Evolutionary conservation across 2,113 vertebrate genomes (phyloP).

Genomic region (Platycercus adscitus): DNA sequence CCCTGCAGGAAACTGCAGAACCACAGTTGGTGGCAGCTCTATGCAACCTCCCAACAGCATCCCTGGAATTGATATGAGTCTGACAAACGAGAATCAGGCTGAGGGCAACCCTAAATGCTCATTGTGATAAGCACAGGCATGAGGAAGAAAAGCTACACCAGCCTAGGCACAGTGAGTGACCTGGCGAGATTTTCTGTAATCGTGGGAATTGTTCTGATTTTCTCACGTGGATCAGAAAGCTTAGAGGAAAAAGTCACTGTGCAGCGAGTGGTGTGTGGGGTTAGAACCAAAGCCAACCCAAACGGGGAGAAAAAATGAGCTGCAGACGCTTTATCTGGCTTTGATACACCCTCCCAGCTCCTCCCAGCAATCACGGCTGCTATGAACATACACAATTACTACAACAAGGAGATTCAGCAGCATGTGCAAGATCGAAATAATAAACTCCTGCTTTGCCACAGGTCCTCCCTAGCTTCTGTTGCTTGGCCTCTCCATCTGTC

Average conservation of each 20-base stretch:
- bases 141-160: background rate
- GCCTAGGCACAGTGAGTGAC: background rate
- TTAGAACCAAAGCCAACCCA: constrained; percentile 7
- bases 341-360: constrained; percentile 68
- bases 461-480: constrained; percentile 40
- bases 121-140: background rate
- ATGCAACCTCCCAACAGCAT: background rate
- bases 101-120: background rate
- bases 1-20: background rate
- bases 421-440: constrained; percentile 49
- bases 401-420: constrained; percentile 2
- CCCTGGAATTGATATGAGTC: background rate
- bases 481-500: background rate
- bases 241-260: background rate
- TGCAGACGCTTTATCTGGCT: constrained; percentile 46
- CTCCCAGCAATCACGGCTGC: constrained; percentile 42
- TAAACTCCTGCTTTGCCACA: constrained; percentile 3
- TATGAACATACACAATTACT: constrained; percentile 41
- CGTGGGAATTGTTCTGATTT: background rate
- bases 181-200: background rate
- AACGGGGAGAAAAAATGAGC: background rate
- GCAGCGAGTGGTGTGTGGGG: constrained; percentile 18
- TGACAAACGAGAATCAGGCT: background rate
- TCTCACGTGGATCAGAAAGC: background rate
- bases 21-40: background rate